These are phyloP conservation scores for Pachycephus smyrnensis DNA, from an alignment of 2,888 invertebrate species.

Conservation along the genomic window DNA sequence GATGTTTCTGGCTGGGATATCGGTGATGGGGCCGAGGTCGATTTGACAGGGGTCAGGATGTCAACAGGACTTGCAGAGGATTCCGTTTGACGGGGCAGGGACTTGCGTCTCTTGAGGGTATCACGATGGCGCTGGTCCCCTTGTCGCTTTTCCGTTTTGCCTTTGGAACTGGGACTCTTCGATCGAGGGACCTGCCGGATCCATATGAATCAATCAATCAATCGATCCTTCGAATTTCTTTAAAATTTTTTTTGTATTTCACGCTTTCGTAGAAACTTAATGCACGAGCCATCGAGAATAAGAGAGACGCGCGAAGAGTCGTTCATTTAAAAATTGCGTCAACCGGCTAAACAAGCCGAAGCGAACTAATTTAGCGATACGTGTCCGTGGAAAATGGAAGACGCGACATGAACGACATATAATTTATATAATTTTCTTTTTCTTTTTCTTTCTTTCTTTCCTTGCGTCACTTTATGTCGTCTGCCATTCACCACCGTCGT, in stretches of 20 bases:
- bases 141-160: conserved; percentile 42
- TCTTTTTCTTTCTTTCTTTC: conserved; percentile 10
- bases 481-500: neutral
- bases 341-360: neutral
- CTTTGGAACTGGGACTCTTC: conserved; percentile 36
- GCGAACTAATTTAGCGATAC: neutral
- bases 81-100: conserved; percentile 38
- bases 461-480: conserved; percentile 4
- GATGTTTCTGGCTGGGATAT: neutral
- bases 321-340: neutral
- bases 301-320: neutral
- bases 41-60: neutral
- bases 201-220: conserved; percentile 15
- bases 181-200: conserved; percentile 40
- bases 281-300: neutral
- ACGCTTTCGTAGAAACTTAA: neutral
- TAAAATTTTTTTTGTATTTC: neutral
- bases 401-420: neutral
- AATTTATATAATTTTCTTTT: conserved; percentile 9
- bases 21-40: neutral
- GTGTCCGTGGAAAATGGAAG: neutral
- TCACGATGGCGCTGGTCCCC: conserved; percentile 40
- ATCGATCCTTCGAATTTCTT: conserved; percentile 1
- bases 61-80: conserved; percentile 12
- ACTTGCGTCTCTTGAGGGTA: conserved; percentile 40